A percentile compares a stretch with the other conserved stretches of the same genome.
Conservation (phyloP, 2,113 vertebrate species). For the Gymnogyps californianus region DNA sequence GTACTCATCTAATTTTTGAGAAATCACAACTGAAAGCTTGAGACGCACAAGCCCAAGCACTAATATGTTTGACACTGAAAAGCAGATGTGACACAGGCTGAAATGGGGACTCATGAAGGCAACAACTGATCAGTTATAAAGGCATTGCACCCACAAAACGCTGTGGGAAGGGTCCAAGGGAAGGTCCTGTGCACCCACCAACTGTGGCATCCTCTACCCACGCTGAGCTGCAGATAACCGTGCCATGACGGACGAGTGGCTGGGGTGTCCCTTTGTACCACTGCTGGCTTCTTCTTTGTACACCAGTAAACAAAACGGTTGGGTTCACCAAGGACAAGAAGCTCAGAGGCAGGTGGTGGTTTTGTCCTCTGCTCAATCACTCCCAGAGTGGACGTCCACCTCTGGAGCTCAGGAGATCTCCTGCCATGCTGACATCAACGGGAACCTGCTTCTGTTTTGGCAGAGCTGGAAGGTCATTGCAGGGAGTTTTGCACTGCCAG, state of each 20-base stretch:
- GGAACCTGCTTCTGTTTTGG: neutral
- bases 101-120: neutral
- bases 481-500: neutral
- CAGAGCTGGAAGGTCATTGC: neutral
- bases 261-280: neutral
- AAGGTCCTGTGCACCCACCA: neutral
- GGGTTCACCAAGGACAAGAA: neutral
- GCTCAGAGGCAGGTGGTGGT: neutral
- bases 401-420: neutral
- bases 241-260: rapidly evolving
- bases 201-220: neutral
- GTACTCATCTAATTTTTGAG: neutral
- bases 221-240: neutral
- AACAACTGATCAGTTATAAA: neutral
- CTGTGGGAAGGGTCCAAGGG: neutral
- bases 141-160: neutral
- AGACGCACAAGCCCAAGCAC: neutral
- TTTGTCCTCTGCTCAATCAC: neutral
- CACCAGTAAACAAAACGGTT: neutral
- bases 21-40: neutral
- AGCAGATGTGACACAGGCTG: neutral
- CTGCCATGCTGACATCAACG: rapidly evolving
- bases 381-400: too few relatives aligned
- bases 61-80: neutral
- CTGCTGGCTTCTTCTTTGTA: neutral